Base-by-base conservation (phyloP, 2,797 vertebrate species). In the Amblyopsis hoosieri region DNA sequence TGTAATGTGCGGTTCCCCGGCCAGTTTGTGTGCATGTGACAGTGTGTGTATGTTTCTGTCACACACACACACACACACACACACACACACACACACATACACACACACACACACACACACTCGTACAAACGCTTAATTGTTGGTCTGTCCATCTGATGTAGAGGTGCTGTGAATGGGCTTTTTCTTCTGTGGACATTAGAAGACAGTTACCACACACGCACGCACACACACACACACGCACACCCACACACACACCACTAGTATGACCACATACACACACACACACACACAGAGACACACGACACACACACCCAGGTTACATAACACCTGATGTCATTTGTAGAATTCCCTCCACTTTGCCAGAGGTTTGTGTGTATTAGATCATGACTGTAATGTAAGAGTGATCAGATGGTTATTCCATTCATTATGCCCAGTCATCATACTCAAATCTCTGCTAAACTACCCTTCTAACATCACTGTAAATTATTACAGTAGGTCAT, bases 181-280 rank as follows among this genome's bases (percentile, higher is more conserved):
- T 78, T 85, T 87, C 71, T 87, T 69, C 79, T 75, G 63, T 51
- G 59, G 60, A 71, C 59, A 68, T 75, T 17, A 72, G 83, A 80
- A 83, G 86, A 74, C 69, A 74, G 47, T 70, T 37, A 53, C 69
- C 60, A 62, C 54, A 57, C 52, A 57, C 68, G 19, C 42, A 46
- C 19, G 12, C 62, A 37, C 29, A 31, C 52, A 29, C 52, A 13
- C 52, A 13, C 54, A 37, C 12, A 58, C 31, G 23, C 17, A 62
- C 3, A 52, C 54, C 15, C 54, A 42, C 31, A 45, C 54, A 42
- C 52, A 42, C 54, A 57, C 37, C 12, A 15, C 6, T 19, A 10
- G n/a, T 3, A 15, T 51, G 12, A n/a, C 49, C 14, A 4, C 51
- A 4, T 5, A 17, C 3, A 8, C 51, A 54, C 29, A 33, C 12